phyloP scores from a whole-genome alignment of 1,140 invertebrate genomes.

The Sesamia nonagrioides region DNA sequence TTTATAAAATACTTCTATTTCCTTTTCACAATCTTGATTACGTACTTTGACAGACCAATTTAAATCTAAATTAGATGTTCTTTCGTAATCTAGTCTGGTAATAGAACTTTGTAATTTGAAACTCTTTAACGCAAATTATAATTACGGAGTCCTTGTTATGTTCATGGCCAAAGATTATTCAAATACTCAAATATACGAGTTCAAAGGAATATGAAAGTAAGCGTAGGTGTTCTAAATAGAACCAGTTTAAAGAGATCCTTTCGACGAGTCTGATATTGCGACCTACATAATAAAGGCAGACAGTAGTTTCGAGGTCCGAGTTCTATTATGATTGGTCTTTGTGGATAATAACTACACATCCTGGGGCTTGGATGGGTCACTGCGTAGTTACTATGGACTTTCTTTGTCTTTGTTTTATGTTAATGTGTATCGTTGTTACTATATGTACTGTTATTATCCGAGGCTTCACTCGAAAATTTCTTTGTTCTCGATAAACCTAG shows the following conservation, averaged over 20 bases:
- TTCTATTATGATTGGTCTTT: slow-evolving; percentile 5
- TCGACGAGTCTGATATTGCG: background rate
- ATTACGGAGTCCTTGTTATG: slow-evolving; percentile 20
- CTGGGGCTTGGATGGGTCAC: slow-evolving; percentile 50
- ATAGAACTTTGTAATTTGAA: slow-evolving; percentile 2
- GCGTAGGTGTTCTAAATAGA: slow-evolving; percentile 44
- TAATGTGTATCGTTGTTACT: slow-evolving; percentile 34
- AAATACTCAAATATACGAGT: slow-evolving; percentile 20
- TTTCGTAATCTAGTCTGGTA: background rate
- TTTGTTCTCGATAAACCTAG: slow-evolving; percentile 45
- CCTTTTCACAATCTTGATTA: slow-evolving; percentile 21
- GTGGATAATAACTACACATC: slow-evolving; percentile 45
- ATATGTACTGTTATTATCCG: background rate
- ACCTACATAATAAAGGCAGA: slow-evolving; percentile 19
- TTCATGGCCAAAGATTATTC: slow-evolving; percentile 14
- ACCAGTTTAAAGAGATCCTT: slow-evolving; percentile 36
- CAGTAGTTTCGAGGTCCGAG: slow-evolving; percentile 2
- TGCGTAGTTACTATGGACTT: slow-evolving; percentile 54
- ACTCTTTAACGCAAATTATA: slow-evolving; percentile 9
- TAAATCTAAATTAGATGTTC: background rate
- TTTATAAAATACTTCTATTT: slow-evolving; percentile 27
- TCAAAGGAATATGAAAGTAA: slow-evolving; percentile 38
- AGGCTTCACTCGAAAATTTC: background rate
- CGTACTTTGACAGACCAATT: slow-evolving; percentile 14
- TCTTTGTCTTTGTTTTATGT: slow-evolving; percentile 60